Evolutionary conservation across 2,888 invertebrate species (phyloP).

Genomic region (Urechis unicinctus): DNA sequence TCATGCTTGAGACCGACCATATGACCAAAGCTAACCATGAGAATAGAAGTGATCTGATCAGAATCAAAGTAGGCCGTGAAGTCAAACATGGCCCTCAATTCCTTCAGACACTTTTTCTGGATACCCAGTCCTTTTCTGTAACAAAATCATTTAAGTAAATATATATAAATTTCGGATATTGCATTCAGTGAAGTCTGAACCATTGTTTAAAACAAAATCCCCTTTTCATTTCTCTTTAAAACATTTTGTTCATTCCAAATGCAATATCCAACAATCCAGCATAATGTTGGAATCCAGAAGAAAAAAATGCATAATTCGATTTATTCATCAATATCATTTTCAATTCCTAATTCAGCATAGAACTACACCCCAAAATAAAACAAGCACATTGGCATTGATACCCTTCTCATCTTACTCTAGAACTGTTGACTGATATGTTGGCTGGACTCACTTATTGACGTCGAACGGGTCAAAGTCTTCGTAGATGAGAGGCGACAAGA

Average conservation of each 20-base stretch:
- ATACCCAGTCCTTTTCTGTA: slow-evolving; percentile 13
- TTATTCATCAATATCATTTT: too few relatives aligned
- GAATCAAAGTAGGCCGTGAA: slow-evolving; percentile 26
- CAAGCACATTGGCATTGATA: too few relatives aligned
- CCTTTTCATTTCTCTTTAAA: not conserved
- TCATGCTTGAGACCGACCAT: too few relatives aligned
- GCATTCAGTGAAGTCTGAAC: too few relatives aligned
- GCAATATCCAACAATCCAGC: too few relatives aligned
- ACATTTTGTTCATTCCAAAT: not conserved
- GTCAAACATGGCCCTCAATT: slow-evolving; percentile 26
- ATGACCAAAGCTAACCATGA: slow-evolving; percentile 27
- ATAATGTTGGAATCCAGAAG: too few relatives aligned
- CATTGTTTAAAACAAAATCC: not conserved
- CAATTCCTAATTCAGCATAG: too few relatives aligned
- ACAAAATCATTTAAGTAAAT: not conserved
- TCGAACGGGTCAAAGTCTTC: slow-evolving; percentile 23
- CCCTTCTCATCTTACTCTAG: too few relatives aligned
- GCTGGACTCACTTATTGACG: slow-evolving; percentile 18
- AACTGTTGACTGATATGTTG: too few relatives aligned
- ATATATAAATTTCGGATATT: too few relatives aligned
- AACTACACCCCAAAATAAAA: too few relatives aligned
- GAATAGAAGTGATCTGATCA: slow-evolving; percentile 23
- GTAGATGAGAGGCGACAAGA: slow-evolving; percentile 18
- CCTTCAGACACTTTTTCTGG: slow-evolving; percentile 25
- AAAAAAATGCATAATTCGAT: too few relatives aligned